Base-by-base conservation (phyloP, 2,797 vertebrate species). In the Phrynocephalus vlangalii region DNA sequence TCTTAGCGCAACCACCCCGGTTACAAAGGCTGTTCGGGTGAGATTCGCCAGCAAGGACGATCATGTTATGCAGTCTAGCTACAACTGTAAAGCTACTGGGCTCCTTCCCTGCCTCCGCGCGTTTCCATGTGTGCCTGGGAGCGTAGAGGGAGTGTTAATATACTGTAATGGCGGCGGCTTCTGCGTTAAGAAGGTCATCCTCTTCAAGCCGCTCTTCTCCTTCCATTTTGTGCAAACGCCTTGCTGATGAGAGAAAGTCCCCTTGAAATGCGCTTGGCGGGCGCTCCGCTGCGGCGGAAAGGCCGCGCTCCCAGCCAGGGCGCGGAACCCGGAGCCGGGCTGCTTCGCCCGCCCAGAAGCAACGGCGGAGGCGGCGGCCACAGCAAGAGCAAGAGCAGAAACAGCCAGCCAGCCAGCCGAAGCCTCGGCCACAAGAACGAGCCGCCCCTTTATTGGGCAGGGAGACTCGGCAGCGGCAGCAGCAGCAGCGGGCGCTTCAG, bases 191-290 rank as follows among this genome's bases (percentile, higher is more conserved):
- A 93, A 96, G 97, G 97, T 98, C 97, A 97, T 96, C 97, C 96
- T 97, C 77, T 97, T 97, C 97, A 92, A 44, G 96, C 97, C 97
- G 97, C 97, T 97, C 97, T 97, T 97, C 97, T 98, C 97, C 98
- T 98, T 98, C 98, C 98, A 98, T 98, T 98, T 98, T 98, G 94
- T 93, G 97, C 97, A 94, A 97, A 97, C 96, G 97, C 94, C 96
- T 96, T 98, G 96, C 94, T 97, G 96, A 97, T 98, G 98, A 98
- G 97, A 98, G 97, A 98, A 98, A 98, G 97, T 98, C 97, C 97
- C 97, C 96, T 96, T 96, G 94, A 97, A 98, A 98, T 97, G 96
- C 96, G 96, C 86, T 75, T 76, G 38, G 67, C 86, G 76, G 90
- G 70, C 60, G 77, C 38, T 38, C 50, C 71, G 84, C 48, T 80